These are phyloP conservation scores for Aphelocoma californica DNA, from an alignment of 2,797 vertebrate genomes.

Conservation along the genomic window DNA sequence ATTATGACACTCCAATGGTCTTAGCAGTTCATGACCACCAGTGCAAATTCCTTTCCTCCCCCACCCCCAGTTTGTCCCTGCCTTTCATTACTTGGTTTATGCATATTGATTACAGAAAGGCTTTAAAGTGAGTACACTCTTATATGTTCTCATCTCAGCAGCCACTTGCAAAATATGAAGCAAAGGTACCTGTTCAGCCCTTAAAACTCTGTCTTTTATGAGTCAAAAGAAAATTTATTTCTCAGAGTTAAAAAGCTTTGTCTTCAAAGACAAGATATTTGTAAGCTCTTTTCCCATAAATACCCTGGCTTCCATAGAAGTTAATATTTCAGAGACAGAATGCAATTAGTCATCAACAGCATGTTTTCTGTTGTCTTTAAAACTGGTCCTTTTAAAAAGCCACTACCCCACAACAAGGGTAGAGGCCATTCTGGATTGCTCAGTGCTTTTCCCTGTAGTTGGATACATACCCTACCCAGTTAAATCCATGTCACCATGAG, in stretches of 20 bases:
- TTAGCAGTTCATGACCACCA: not conserved
- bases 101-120: not conserved
- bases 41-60: not conserved
- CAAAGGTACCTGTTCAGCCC: not conserved
- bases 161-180: not conserved
- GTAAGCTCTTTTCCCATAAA: not conserved
- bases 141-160: not conserved
- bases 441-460: not conserved
- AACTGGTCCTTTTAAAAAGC: not conserved
- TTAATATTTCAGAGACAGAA: conserved; percentile 19
- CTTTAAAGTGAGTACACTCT: not conserved
- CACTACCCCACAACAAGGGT: not conserved
- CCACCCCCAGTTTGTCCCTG: too few relatives aligned
- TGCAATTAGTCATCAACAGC: not conserved
- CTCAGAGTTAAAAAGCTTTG: not conserved
- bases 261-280: not conserved
- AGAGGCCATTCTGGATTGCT: not conserved
- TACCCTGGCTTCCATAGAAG: not conserved
- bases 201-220: conserved; percentile 6
- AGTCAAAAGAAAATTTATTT: not conserved
- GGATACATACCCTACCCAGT: not conserved
- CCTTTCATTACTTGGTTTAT: not conserved
- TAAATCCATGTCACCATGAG: not conserved
- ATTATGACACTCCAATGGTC: not conserved
- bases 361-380: not conserved